Evolutionary conservation across 2,113 vertebrate species (phyloP), one percentile per base, ranked within the genome.

Genomic region (Pelvicachromis taeniatus): DNA sequence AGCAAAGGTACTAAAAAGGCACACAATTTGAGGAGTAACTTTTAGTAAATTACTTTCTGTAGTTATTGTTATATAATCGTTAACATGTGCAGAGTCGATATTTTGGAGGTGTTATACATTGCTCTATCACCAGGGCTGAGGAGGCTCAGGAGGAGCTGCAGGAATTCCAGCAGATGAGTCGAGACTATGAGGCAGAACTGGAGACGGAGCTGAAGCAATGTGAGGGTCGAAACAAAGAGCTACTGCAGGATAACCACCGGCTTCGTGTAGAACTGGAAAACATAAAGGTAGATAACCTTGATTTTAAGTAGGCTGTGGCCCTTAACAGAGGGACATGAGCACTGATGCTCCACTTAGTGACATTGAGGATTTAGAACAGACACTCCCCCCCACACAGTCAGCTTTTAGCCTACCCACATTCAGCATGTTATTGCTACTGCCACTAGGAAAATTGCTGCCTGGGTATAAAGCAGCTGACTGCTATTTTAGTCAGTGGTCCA

Each of bases 151-250:
- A 97, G 56, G 98, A 99, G 35, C 90, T 99, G 78, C 96, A 97
- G 81, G 99, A 99, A 87, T 99, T 99, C 92, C 98, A 99, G 84
- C 98, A 98, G 94, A 99, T 98, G 91, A 99, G 98, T 93, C 95
- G 97, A 23, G 98, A 99, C 85, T 99, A 99, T 45, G 99, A 99
- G 87, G 98, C 97, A 1, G 99, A 99, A 16, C 94, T 99, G 93
- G 98, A 99, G 91, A 89, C 96, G 0, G 98, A 99, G 88, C 95
- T 99, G 85, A 98, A 99, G 23, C 98, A 99, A 17, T 97, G 95
- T 2, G 99, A 99, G 85, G 92, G 95, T 35, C 96, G 97, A 80
- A 99, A 99, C 94, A 96, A 97, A n/a, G 98, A 99, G 12, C 97
- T 99, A 1, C 94, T 97, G 14, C 92, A 97, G 0, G 96, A 98